Base-by-base conservation (phyloP, 1,140 invertebrate species). In the Rhopalosiphum padi region DNA sequence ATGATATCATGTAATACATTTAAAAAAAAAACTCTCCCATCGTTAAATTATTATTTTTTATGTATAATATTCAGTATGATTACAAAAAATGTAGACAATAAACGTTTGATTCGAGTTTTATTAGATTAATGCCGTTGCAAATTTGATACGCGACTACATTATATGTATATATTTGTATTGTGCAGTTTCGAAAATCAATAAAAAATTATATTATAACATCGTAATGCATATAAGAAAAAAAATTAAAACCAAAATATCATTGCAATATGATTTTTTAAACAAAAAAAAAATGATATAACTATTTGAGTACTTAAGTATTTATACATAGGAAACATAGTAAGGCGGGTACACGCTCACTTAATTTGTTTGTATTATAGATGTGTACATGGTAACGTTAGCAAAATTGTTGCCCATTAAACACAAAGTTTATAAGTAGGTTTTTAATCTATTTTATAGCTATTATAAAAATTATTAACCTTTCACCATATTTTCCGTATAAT, bases 401-500 rank as follows among this genome's bases (percentile, higher is more conserved):
- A 87, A 46, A 87, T 48, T 48, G 43, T 48, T 21, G 25, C 5
- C 11, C 43, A 87, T 46, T 87, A 85, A 25, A 23, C 77, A 43
- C 30, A n/a, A 46, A 4, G 30, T n/a, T 77, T n/a, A 77, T n/a
- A 77, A 15, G 2, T 77, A 6, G 60, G 30, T n/a, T 18, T 51
- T 51, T 51, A 51, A 51, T 51, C 48, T 51, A 51, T 51, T 51
- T 51, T 51, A 51, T 51, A 18, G 48, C 48, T 51, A 48, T 87
- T 87, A 48, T 48, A 87, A 48, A 87, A 87, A 87, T 46, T 87
- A 87, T 46, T 87, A 25, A 87, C 85, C 85, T 87, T 85, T 85
- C 83, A 25, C 83, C 41, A 25, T 41, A 43, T 85, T 85, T 41
- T 37, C 23, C 9, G 9, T 25, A 83, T 41, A 85, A 85, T 85